phyloP scores from a whole-genome alignment of 2,888 invertebrate species.

The Nineta flava region DNA sequence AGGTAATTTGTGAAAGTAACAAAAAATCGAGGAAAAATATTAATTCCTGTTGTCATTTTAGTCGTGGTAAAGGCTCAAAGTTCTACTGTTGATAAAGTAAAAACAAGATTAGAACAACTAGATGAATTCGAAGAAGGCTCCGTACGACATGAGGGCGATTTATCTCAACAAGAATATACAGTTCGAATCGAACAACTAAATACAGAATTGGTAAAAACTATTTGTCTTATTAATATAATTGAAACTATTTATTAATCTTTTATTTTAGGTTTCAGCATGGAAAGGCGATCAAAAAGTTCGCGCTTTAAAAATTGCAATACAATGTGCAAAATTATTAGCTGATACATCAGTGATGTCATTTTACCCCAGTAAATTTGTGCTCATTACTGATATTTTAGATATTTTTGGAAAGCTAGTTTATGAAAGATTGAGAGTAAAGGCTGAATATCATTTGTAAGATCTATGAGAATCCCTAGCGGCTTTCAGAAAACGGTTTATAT shows the following conservation, averaged over 20 bases:
- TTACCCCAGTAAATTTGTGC: constrained; percentile 95
- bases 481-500: too few relatives aligned
- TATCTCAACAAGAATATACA: constrained; percentile 87
- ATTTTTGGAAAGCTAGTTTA: constrained; percentile 85
- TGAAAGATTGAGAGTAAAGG: constrained; percentile 64
- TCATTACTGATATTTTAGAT: constrained; percentile 90
- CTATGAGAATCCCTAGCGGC: too few relatives aligned
- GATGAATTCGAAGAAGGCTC: constrained; percentile 88
- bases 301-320: constrained; percentile 91
- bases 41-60: constrained; percentile 25
- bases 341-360: constrained; percentile 84
- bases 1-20: constrained; percentile 30
- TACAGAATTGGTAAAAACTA: constrained; percentile 57
- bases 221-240: constrained; percentile 10
- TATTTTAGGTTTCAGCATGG: constrained; percentile 50
- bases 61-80: constrained; percentile 68
- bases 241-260: neutral
- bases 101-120: constrained; percentile 79
- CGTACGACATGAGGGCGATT: constrained; percentile 70
- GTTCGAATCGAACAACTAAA: constrained; percentile 79
- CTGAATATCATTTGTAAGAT: constrained; percentile 39
- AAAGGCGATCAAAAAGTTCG: constrained; percentile 86
- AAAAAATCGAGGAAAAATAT: neutral
- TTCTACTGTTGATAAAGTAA: constrained; percentile 71
- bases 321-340: constrained; percentile 85